Evolutionary conservation across 2,888 invertebrate species (phyloP), one percentile per base, ranked within the genome.

Genomic region (Acronicta aceris): DNA sequence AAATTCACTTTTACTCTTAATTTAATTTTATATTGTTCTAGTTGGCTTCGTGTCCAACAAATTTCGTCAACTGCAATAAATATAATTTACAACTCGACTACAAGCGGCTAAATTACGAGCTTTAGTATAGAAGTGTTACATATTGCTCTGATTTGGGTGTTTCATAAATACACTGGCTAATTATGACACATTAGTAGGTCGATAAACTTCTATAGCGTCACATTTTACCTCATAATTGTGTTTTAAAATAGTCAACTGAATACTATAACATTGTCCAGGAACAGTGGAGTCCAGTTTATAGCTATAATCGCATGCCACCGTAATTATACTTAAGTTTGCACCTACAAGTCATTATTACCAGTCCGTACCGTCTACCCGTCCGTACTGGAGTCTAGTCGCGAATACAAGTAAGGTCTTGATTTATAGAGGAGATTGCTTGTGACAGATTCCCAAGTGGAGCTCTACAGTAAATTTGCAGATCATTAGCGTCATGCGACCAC

Each of bases 81-180:
- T 65, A 50, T 54, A 43, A 65, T 71, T 71, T 65, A 65, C 49
- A 65, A 46, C 59, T 53, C 17, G 25, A 42, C 48, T 45, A 33
- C 25, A 64, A 38, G 9, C 47, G 10, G 25, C 33, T n/a, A 33
- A 57, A 51, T 46, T 50, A 51, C 40, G 27, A 36, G 33, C 21
- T n/a, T n/a, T n/a, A n/a, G n/a, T n/a, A 36, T 46, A 50, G 5
- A 16, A 38, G 41, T 46, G 43, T 33, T 49, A 52, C 15, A 42
- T 49, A 49, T 58, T 47, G 46, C 50, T 46, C 45, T 51, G 50
- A 71, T 71, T 71, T 47, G 13, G 42, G 12, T 41, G 17, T 59
- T 66, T 36, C 42, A 50, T 54, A 49, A 59, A 65, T 40, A 65
- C 30, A 51, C 59, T 54, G 50, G 36, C 25, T 54, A 36, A 53